Conservation (phyloP, 2,113 vertebrate genomes). For the Hyperopisus bebe region DNA sequence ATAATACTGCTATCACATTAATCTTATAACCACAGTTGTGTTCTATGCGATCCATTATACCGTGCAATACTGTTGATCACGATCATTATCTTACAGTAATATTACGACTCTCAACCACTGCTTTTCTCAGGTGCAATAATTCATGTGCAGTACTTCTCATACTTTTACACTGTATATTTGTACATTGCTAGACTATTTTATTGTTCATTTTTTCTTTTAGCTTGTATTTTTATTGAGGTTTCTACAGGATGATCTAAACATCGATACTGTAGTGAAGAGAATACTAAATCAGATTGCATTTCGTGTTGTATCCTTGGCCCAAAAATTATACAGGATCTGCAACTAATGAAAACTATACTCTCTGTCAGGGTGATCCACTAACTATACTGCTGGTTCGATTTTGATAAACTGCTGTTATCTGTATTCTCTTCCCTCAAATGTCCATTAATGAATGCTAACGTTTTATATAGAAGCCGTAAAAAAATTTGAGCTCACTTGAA, state of each 20-base stretch:
- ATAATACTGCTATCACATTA: neutral
- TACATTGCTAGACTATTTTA: neutral
- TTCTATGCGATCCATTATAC: neutral
- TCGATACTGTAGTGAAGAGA: neutral
- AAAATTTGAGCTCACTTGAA: neutral
- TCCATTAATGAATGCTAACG: neutral
- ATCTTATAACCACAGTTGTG: neutral
- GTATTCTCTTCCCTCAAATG: neutral
- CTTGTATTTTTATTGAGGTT: neutral
- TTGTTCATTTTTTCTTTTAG: neutral
- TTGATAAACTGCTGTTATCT: neutral
- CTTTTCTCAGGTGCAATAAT: neutral
- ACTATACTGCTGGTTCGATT: neutral
- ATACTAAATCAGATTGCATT: neutral
- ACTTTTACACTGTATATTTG: neutral
- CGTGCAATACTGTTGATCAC: neutral
- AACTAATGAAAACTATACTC: neutral
- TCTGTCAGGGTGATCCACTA: neutral
- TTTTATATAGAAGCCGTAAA: neutral
- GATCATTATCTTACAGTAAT: neutral
- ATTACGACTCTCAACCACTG: neutral
- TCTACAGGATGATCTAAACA: neutral
- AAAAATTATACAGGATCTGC: neutral
- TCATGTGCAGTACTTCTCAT: neutral
- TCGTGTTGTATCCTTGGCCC: neutral